These are phyloP conservation scores for Balearica regulorum DNA, from an alignment of 2,797 vertebrate genomes.

Conservation along the genomic window DNA sequence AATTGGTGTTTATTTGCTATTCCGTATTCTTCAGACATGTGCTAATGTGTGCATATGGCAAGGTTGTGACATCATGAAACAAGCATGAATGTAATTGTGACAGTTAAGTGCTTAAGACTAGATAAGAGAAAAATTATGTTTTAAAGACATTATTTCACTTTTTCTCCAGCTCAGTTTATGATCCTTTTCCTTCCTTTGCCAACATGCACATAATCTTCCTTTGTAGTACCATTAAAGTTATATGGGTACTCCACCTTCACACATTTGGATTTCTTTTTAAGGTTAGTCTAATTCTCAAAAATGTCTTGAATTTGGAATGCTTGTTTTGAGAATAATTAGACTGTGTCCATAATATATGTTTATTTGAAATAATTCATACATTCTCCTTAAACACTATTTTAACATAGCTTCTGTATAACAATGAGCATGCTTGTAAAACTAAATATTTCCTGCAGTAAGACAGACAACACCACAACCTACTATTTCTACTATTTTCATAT, in stretches of 20 bases:
- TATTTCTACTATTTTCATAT: not conserved
- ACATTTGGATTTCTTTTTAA: not conserved
- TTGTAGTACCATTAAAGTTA: not conserved
- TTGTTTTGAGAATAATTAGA: not conserved
- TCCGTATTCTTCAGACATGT: not conserved
- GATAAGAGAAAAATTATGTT: not conserved
- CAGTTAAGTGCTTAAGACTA: not conserved
- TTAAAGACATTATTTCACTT: not conserved
- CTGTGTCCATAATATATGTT: not conserved
- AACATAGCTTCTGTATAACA: not conserved
- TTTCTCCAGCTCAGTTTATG: not conserved
- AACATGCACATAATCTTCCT: not conserved
- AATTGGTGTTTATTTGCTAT: constrained; percentile 4
- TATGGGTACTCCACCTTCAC: not conserved
- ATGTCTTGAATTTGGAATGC: not conserved
- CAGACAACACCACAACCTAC: not conserved
- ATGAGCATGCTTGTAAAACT: not conserved
- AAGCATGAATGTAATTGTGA: not conserved
- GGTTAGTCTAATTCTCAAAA: not conserved
- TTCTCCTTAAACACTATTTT: not conserved
- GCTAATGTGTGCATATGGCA: not conserved
- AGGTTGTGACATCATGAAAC: not conserved
- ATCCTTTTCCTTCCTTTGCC: not conserved
- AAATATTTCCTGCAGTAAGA: not conserved
- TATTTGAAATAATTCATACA: not conserved